Evolutionary conservation across 2,888 invertebrate species (phyloP).

Genomic region (Thecophora atra): DNA sequence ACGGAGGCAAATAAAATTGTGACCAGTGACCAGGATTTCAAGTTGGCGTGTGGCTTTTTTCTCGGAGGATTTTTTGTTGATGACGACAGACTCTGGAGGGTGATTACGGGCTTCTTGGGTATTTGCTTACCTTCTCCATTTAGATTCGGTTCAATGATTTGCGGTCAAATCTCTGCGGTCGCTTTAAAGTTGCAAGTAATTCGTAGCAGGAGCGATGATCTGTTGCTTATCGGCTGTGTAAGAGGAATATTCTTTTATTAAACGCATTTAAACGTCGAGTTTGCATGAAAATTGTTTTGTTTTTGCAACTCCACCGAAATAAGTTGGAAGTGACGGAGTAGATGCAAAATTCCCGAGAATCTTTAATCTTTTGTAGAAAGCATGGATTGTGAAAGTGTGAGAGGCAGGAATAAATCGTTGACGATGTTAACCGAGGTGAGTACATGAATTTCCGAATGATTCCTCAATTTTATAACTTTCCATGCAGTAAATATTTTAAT

Average conservation of each 20-base stretch:
- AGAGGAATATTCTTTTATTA: background rate
- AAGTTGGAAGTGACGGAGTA: background rate
- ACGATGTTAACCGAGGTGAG: too few relatives aligned
- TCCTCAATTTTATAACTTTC: too few relatives aligned
- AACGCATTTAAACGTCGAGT: background rate
- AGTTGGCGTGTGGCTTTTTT: too few relatives aligned
- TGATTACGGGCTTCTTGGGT: background rate
- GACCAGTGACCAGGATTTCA: too few relatives aligned
- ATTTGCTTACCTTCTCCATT: background rate
- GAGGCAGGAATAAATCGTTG: too few relatives aligned
- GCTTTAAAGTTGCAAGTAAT: constrained; percentile 22
- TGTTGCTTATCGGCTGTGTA: background rate
- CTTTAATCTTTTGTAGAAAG: background rate
- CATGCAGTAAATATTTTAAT: background rate
- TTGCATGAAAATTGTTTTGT: background rate
- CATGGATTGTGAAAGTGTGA: background rate
- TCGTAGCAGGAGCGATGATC: background rate
- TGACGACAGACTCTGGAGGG: background rate
- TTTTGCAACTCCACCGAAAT: background rate
- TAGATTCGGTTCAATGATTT: background rate
- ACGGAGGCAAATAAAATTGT: too few relatives aligned
- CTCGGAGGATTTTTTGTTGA: background rate
- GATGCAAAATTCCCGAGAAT: background rate
- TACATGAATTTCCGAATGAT: too few relatives aligned
- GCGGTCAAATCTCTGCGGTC: constrained; percentile 38